A percentile compares a stretch with the other conserved stretches of the same genome.
phyloP scores from a whole-genome alignment of 2,797 vertebrate genomes.

The Myotis myotis region DNA sequence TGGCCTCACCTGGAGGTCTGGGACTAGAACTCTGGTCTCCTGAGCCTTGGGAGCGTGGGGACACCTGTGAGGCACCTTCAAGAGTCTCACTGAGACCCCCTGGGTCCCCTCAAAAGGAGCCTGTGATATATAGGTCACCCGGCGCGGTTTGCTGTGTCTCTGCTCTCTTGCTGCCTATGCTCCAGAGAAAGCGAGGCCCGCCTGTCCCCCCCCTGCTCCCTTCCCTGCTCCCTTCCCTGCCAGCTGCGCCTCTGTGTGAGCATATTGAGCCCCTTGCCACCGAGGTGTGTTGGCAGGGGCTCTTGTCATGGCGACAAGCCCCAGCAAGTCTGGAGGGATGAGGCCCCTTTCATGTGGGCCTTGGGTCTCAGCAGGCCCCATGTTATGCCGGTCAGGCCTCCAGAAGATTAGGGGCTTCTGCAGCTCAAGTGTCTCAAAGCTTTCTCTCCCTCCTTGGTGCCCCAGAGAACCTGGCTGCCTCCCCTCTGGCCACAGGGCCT shows the following conservation, averaged over 20 bases:
- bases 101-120: not conserved
- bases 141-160: not conserved
- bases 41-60: not conserved
- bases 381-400: slow-evolving; percentile 34
- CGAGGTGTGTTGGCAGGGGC: not conserved
- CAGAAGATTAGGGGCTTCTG: slow-evolving; percentile 55
- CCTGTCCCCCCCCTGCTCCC: not conserved
- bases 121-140: not conserved
- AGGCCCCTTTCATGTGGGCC: slow-evolving; percentile 43
- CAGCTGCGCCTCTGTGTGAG: not conserved
- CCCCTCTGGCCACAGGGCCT: not conserved
- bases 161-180: not conserved
- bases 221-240: not conserved
- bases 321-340: not conserved
- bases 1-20: not conserved
- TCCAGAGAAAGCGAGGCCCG: not conserved
- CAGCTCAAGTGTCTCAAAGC: not conserved
- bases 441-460: not conserved
- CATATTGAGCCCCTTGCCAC: not conserved
- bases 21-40: not conserved
- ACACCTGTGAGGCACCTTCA: not conserved
- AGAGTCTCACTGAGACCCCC: not conserved
- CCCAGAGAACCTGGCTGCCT: not conserved
- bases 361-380: slow-evolving; percentile 33
- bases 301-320: not conserved